A percentile compares a stretch with the other conserved stretches of the same genome.
Evolutionary conservation across 2,797 vertebrate genomes (phyloP).

Genomic region (Catharus ustulatus): DNA sequence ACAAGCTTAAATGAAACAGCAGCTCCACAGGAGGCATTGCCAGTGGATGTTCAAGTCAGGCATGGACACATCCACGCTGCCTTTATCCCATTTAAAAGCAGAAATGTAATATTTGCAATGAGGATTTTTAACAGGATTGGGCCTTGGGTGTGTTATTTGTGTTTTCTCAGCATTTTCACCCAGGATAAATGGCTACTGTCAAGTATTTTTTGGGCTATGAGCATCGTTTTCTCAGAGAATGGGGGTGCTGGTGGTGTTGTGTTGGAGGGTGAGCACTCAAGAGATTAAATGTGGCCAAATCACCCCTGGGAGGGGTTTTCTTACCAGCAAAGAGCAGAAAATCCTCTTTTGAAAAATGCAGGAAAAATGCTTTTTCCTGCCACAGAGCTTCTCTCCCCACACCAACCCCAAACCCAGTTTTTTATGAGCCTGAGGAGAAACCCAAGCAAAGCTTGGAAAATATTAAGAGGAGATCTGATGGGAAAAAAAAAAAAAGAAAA

Average conservation of each 20-base stretch:
- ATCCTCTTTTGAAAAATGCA: no score
- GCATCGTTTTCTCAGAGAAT: not conserved
- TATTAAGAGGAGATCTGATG: not conserved
- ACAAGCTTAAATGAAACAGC: not conserved
- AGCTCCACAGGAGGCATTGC: not conserved
- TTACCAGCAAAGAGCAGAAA: not conserved
- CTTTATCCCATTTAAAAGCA: not conserved
- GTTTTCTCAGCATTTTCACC: not conserved
- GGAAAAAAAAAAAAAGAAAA: not conserved
- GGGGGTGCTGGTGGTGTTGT: not conserved
- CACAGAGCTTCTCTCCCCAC: not conserved
- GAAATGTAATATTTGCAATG: not conserved
- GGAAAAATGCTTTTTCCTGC: not conserved
- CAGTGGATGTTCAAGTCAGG: not conserved
- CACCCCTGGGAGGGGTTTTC: not conserved
- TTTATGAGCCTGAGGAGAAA: not conserved
- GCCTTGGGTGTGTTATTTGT: not conserved
- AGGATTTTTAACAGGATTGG: not conserved
- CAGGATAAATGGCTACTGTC: rapidly evolving
- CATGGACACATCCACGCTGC: rapidly evolving
- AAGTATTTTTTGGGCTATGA: rapidly evolving
- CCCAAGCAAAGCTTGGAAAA: not conserved
- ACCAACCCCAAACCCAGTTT: not conserved
- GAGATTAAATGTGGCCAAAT: not conserved
- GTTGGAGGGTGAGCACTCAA: rapidly evolving